These are phyloP conservation scores for Meleagris gallopavo DNA, from an alignment of 2,113 vertebrate genomes.

Conservation along the genomic window DNA sequence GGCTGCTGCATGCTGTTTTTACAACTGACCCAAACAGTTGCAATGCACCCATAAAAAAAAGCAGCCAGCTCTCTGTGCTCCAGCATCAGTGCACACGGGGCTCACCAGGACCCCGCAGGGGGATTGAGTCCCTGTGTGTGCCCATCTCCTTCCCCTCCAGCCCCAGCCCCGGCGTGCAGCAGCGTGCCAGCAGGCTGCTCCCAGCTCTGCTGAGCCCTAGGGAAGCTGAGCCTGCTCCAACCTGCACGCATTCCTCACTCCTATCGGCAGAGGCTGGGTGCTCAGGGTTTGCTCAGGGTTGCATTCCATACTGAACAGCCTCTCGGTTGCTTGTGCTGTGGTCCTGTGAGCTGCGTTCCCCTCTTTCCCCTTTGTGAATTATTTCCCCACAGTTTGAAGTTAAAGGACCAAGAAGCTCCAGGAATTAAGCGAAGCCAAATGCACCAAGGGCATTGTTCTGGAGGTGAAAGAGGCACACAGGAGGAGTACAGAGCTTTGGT, in stretches of 20 bases:
- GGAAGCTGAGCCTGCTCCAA: slow-evolving; percentile 24
- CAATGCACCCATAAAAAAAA: not conserved
- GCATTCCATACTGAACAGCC: not conserved
- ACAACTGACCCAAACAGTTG: not conserved
- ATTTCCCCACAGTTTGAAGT: not conserved
- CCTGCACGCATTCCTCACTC: slow-evolving; percentile 37
- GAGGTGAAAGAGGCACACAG: not conserved
- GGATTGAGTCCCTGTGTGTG: not conserved
- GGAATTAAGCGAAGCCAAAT: not conserved
- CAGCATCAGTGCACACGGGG: not conserved
- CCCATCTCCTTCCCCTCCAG: not conserved
- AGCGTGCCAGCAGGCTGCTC: not conserved
- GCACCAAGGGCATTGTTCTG: not conserved
- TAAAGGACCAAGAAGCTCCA: not conserved
- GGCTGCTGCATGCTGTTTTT: not conserved
- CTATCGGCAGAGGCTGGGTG: not conserved
- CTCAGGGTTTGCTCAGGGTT: not conserved
- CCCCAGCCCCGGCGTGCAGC: not conserved
- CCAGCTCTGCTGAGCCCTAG: not conserved
- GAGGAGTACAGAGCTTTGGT: not conserved
- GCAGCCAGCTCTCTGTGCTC: not conserved
- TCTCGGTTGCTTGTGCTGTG: not conserved
- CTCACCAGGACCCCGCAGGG: not conserved
- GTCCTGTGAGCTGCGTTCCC: not conserved
- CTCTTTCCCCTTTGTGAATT: not conserved